Conservation (phyloP, 2,113 vertebrate species). For the Pseudolaguvia tuberculata region DNA sequence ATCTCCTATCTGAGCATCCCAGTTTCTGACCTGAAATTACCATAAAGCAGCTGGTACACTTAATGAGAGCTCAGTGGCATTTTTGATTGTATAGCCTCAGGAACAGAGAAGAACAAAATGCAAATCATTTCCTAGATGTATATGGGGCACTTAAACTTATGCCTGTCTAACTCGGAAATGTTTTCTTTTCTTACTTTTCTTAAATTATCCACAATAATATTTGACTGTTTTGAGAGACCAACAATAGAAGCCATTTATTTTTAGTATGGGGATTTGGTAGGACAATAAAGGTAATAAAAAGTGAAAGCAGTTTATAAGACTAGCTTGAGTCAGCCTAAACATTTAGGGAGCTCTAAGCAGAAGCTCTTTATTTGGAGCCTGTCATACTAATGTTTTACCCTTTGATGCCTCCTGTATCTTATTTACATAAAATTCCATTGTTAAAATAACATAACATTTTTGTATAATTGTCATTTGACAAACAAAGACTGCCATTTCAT, state of each 20-base stretch:
- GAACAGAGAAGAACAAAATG: conserved; percentile 24
- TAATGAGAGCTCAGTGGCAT: conserved; percentile 37
- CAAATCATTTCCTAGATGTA: conserved; percentile 25
- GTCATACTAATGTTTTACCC: too few species aligned
- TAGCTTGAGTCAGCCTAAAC: too few species aligned
- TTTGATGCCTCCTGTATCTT: too few species aligned
- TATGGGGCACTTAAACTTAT: conserved; percentile 17
- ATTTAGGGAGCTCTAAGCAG: too few species aligned
- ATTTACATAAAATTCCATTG: too few species aligned
- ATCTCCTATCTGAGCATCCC: conserved; percentile 17
- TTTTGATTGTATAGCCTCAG: conserved; percentile 35
- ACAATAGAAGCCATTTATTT: conserved; percentile 31
- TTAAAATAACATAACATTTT: too few species aligned
- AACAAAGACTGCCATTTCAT: too few species aligned
- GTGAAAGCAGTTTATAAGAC: too few species aligned
- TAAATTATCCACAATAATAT: neutral
- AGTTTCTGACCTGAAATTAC: conserved; percentile 37
- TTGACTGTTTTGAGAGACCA: neutral
- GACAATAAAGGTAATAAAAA: conserved; percentile 48
- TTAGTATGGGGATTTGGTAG: conserved; percentile 39
- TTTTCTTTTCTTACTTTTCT: neutral
- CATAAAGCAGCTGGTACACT: conserved; percentile 41
- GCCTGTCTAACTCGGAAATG: neutral
- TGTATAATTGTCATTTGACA: too few species aligned
- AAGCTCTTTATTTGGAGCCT: too few species aligned